Evolutionary conservation across 2,888 invertebrate genomes (phyloP).

Genomic region (Falcaria lacertinaria): DNA sequence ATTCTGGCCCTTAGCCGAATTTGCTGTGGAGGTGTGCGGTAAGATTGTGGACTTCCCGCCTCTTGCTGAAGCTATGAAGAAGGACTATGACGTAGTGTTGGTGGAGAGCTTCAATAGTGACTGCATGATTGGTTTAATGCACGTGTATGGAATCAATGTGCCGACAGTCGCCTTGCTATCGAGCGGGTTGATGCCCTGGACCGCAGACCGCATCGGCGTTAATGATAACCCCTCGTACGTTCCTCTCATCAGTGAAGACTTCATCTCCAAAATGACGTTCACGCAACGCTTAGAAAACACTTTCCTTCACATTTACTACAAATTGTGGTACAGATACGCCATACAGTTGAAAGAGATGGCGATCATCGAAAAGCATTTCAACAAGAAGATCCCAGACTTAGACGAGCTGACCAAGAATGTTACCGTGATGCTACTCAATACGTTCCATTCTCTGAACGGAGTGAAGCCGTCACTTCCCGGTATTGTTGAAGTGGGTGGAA

Average conservation of each 20-base stretch:
- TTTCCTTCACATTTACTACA: conserved; percentile 40
- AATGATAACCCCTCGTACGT: conserved; percentile 74
- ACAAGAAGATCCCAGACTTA: conserved; percentile 70
- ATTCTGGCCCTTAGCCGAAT: conserved; percentile 44
- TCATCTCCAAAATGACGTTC: conserved; percentile 70
- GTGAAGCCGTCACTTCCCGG: conserved; percentile 77
- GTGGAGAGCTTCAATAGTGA: conserved; percentile 83
- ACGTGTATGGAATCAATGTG: conserved; percentile 70
- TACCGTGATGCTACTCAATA: conserved; percentile 79
- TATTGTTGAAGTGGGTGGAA: conserved; percentile 82
- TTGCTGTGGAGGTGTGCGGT: conserved; percentile 56
- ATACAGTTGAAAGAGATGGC: conserved; percentile 54
- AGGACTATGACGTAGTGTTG: conserved; percentile 81
- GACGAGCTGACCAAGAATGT: conserved; percentile 71
- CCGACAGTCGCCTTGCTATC: conserved; percentile 80
- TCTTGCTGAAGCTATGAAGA: conserved; percentile 49
- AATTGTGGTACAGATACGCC: conserved; percentile 49
- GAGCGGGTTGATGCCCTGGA: conserved; percentile 80
- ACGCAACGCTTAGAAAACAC: conserved; percentile 66
- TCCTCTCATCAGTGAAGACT: conserved; percentile 74
- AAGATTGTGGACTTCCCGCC: conserved; percentile 57
- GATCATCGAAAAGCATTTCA: conserved; percentile 64
- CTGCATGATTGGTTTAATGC: conserved; percentile 81
- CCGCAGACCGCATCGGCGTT: conserved; percentile 59
- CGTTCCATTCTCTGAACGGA: conserved; percentile 80